Base-by-base conservation (phyloP, 2,888 invertebrate species). In the Noctua janthina region DNA sequence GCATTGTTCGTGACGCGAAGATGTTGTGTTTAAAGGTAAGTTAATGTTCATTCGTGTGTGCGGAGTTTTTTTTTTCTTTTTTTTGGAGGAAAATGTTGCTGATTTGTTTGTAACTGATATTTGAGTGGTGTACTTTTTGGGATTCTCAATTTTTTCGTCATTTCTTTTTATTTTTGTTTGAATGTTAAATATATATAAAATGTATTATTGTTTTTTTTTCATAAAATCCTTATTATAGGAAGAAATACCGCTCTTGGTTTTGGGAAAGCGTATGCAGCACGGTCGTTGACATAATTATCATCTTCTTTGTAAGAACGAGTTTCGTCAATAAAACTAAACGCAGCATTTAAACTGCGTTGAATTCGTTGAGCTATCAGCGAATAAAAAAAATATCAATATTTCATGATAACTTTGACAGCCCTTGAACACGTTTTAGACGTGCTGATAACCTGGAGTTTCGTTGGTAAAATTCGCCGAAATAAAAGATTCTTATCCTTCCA, bases 1-100 rank as follows among this genome's bases (percentile, higher is more conserved):
- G 86, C 76, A 84, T 87, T 83, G 85, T 89, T 87, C 86, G 82
- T 84, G 85, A 85, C 87, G 88, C 64, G 83, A 86, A 82, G 82
- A 83, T 85, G 84, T 84, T 85, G 86, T 78, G 88, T 89, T 89
- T 90, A 86, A 82, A 88, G 83, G 83, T 86, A 83, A 85, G 71
- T 87, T 86, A 90, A 84, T 85, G 87, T 78, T 82, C 73, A 72
- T 81, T 81, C 72, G 82, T 76, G 80, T 82, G 81, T 54, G 81
- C 64, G 35, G 49, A 76, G 62, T 79, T 76, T 85, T 62, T 84
- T 29, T 81, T 82, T 46, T 75, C 64, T 76, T 73, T 80, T 54
- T 84, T 81, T 84, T 73, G 20, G 15, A 43, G 46, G 67, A 66
- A 84, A 86, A 70, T 23, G 70, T 49, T 73, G 15, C 23, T 82